A percentile compares a stretch with the other conserved stretches of the same genome.
Evolutionary conservation across 2,113 vertebrate species (phyloP).

Genomic region (Gopherus flavomarginatus): DNA sequence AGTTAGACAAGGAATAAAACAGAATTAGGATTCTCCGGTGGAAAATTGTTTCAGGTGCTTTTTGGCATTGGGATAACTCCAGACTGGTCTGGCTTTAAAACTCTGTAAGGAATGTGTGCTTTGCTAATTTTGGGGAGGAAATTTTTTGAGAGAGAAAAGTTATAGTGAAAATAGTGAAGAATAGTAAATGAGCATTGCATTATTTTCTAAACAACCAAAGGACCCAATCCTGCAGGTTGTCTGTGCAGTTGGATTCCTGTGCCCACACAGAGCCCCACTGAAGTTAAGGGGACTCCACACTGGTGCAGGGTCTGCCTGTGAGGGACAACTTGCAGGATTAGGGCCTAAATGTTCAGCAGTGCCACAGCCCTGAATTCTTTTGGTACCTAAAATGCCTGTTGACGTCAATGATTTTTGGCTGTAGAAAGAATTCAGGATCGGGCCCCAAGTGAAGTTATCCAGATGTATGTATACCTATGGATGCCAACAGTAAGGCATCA

Average conservation of each 20-base stretch:
- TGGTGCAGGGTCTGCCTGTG: background rate
- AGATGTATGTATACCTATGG: background rate
- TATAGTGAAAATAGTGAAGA: background rate
- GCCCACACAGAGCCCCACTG: background rate
- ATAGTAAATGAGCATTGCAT: background rate
- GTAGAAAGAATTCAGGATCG: background rate
- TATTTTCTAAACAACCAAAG: background rate
- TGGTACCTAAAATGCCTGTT: background rate
- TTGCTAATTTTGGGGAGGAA: background rate
- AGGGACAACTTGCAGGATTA: background rate
- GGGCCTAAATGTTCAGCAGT: background rate
- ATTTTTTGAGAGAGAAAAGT: background rate
- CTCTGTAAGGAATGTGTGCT: background rate
- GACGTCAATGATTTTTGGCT: background rate
- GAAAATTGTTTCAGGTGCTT: conserved; percentile 10
- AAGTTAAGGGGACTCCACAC: background rate
- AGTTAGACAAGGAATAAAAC: background rate
- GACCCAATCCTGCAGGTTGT: background rate
- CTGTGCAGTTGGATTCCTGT: background rate
- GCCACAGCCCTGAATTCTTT: background rate
- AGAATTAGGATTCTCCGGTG: background rate
- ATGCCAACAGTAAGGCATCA: background rate
- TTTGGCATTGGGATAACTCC: no score
- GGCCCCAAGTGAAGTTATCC: background rate
- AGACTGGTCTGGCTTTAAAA: background rate